Percentiles rank a stretch among this genome's conserved stretches.
These are phyloP conservation scores for Conus betulinus DNA, from an alignment of 1,140 invertebrate genomes.

Conservation along the genomic window DNA sequence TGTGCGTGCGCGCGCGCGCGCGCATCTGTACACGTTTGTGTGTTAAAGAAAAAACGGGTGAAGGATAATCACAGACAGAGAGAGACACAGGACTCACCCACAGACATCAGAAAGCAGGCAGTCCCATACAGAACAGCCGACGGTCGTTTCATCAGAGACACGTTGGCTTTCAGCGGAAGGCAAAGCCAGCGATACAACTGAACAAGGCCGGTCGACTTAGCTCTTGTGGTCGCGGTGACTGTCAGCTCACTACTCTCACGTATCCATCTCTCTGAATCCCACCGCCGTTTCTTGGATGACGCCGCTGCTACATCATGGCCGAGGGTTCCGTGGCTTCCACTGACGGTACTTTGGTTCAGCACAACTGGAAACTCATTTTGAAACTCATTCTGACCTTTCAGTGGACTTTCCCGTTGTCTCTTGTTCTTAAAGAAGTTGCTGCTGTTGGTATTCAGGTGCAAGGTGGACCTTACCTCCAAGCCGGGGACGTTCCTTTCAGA, in stretches of 20 bases:
- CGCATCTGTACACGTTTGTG: too few species aligned
- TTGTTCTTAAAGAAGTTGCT: background rate
- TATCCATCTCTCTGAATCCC: too few species aligned
- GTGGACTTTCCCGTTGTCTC: too few species aligned
- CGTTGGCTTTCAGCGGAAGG: slow-evolving; percentile 42
- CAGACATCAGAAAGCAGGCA: slow-evolving; percentile 93
- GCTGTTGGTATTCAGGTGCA: background rate
- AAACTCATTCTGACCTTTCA: too few species aligned
- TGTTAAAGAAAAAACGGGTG: background rate
- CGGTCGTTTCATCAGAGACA: slow-evolving; percentile 87
- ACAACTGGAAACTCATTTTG: background rate
- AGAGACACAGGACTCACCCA: slow-evolving; percentile 79
- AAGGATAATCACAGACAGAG: background rate
- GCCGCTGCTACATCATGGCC: background rate
- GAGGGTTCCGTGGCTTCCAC: background rate
- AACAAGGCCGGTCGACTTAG: background rate
- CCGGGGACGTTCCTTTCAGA: background rate
- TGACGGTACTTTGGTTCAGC: background rate
- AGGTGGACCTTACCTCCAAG: background rate
- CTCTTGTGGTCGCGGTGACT: slow-evolving; percentile 71
- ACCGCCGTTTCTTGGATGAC: background rate
- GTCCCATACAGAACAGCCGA: slow-evolving; percentile 91
- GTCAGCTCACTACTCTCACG: too few species aligned
- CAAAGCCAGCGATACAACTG: background rate
- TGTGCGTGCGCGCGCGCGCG: too few species aligned